Conservation (phyloP, 2,888 invertebrate genomes). For the Anticlea derivata region DNA sequence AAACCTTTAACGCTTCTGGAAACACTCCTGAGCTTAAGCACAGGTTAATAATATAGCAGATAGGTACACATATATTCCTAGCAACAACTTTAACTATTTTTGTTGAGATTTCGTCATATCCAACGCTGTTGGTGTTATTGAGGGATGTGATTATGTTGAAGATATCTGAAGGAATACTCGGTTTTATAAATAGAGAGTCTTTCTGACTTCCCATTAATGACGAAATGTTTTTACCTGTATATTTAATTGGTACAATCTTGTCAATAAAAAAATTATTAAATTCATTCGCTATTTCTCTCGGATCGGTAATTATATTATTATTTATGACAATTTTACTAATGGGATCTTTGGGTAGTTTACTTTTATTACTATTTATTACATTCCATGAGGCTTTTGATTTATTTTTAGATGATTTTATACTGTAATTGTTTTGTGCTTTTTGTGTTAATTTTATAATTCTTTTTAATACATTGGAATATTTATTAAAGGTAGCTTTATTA, state of each 20-base stretch:
- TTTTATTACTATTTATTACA: not conserved
- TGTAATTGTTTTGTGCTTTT: not conserved
- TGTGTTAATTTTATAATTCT: no score
- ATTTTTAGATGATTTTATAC: not conserved
- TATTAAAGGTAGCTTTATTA: not conserved
- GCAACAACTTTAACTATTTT: not conserved
- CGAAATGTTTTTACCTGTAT: not conserved
- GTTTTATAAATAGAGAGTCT: not conserved
- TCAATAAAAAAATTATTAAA: not conserved
- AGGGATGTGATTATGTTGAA: not conserved
- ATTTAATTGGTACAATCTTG: not conserved
- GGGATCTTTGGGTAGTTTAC: not conserved
- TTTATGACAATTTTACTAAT: not conserved
- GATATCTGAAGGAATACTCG: not conserved
- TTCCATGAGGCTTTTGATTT: not conserved
- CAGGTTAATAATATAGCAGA: not conserved
- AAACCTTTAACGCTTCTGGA: not conserved
- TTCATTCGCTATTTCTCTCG: no score
- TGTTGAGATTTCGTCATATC: not conserved
- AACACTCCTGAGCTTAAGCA: not conserved
- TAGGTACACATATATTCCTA: not conserved
- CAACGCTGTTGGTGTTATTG: not conserved
- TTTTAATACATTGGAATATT: not conserved
- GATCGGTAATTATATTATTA: not conserved
- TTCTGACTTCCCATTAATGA: not conserved